A percentile compares a stretch with the other conserved stretches of the same genome.
Conservation (phyloP, 2,797 vertebrate species). For the Leptoclinus maculatus region DNA sequence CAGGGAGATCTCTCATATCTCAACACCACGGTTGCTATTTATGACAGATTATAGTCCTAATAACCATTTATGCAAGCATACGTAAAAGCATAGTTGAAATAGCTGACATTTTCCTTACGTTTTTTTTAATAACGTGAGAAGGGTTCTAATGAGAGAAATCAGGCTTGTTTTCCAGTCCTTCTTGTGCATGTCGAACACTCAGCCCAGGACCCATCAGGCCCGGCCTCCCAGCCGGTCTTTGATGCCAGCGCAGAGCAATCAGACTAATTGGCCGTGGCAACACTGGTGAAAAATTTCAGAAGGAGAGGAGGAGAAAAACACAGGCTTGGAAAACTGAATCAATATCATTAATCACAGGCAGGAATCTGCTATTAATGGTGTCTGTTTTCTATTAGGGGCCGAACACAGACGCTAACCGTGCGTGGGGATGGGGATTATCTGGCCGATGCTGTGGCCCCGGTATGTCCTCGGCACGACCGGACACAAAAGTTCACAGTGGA, state of each 20-base stretch:
- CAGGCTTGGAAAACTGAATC: constrained; percentile 84
- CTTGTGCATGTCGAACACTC: constrained; percentile 65
- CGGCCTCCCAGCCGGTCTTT: constrained; percentile 73
- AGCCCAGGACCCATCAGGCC: constrained; percentile 69
- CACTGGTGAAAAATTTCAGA: constrained; percentile 84
- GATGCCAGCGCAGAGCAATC: constrained; percentile 85
- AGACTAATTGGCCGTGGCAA: constrained; percentile 87
- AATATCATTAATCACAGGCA: constrained; percentile 87
- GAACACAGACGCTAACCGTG: constrained; percentile 67
- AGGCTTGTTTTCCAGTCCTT: constrained; percentile 76
- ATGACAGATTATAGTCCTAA: constrained; percentile 54
- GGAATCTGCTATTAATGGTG: constrained; percentile 84
- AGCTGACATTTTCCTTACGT: constrained; percentile 77
- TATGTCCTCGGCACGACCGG: constrained; percentile 72
- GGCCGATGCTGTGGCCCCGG: constrained; percentile 61
- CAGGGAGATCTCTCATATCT: constrained; percentile 9
- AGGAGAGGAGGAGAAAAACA: constrained; percentile 76
- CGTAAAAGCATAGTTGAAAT: constrained; percentile 78
- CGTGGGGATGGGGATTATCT: constrained; percentile 61
- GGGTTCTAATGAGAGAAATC: constrained; percentile 78
- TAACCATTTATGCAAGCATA: constrained; percentile 70
- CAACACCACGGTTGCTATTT: constrained; percentile 38
- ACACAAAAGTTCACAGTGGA: constrained; percentile 57
- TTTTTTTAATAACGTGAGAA: constrained; percentile 79
- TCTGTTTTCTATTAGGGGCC: constrained; percentile 83